Evolutionary conservation across 2,113 vertebrate species (phyloP), one percentile per base, ranked within the genome.

Genomic region (Ifrita kowaldi): DNA sequence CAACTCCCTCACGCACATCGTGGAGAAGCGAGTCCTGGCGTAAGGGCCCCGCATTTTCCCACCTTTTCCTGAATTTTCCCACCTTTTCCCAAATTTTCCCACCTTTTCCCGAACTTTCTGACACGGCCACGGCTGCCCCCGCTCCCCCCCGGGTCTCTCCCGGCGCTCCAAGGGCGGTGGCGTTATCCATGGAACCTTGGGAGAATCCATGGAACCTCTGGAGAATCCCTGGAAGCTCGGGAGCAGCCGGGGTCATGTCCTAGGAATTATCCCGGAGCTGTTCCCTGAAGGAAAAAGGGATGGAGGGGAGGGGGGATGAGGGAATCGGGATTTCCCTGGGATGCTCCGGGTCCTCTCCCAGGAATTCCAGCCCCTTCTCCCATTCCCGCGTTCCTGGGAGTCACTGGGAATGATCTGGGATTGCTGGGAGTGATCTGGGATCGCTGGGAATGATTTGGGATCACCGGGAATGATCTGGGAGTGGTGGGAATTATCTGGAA

Each of bases 21-120:
- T 99, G 99, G 99, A 99, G 97, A 99, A 99, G 95, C 98, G 99
- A 90, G 99, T 99, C 83, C 98, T 99, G 82, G 99, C 99, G 99
- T 99, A 97, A 99, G 99, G 85, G 87, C 27, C 18, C 44, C 1
- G 2, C 5, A 0, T 44, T 35, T 37, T 7, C 7, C 44, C 21
- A 0, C 6, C 0, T 23, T 60, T 14, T 4, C 47, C 57, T 1
- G 4, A 5, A 3, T 28, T 6, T 74, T 7, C 68, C 15, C n/a
- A n/a, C n/a, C n/a, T n/a, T n/a, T n/a, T n/a, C n/a, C n/a, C n/a
- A n/a, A n/a, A 0, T 44, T 35, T 37, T 7, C 7, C 44, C 21
- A 0, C 6, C 0, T 23, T 60, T 14, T 4, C 47, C 57, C 1
- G 4, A 5, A 3, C 21, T 6, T 74, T 7, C 68, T 13, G 4